Percentiles rank a stretch among this genome's conserved stretches.
These are phyloP conservation scores for Microcaecilia unicolor DNA, from an alignment of 2,797 vertebrate genomes.

Conservation along the genomic window DNA sequence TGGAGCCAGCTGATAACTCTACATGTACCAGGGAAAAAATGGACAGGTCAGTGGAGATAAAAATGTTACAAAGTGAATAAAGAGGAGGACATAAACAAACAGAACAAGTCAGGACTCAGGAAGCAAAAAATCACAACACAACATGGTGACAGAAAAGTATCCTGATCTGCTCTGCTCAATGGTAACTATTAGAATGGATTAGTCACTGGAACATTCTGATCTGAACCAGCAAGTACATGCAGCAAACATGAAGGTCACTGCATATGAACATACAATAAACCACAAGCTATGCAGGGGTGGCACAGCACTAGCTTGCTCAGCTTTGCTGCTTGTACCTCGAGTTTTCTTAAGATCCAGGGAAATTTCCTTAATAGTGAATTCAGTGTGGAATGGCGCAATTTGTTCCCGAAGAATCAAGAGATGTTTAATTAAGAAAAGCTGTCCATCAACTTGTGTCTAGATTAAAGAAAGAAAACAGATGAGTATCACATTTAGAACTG, in stretches of 20 bases:
- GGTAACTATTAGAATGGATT: conserved; percentile 1
- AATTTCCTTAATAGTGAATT: conserved; percentile 99
- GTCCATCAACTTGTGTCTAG: conserved; percentile 88
- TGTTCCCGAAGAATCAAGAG: conserved; percentile 97
- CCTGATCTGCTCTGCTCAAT: background rate
- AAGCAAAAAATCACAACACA: background rate
- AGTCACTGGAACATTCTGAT: conserved; percentile 7
- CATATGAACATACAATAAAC: conserved; percentile 66
- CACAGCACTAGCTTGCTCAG: conserved; percentile 16
- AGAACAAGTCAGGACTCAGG: no score
- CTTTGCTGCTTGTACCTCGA: conserved; percentile 76
- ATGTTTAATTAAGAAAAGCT: conserved; percentile 98
- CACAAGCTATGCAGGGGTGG: conserved; percentile 25
- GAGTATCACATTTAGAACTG: no score
- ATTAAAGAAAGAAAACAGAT: conserved; percentile 45
- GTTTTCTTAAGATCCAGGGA: conserved; percentile 98
- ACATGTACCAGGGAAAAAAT: no score
- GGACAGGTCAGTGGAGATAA: no score
- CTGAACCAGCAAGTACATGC: conserved; percentile 21
- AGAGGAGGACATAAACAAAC: no score
- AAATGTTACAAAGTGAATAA: no score
- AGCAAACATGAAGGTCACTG: no score
- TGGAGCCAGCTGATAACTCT: no score
- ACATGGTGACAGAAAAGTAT: background rate
- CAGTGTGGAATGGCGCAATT: conserved; percentile 97